These are phyloP conservation scores for Telenomus remus DNA, from an alignment of 1,140 invertebrate genomes.

Conservation along the genomic window DNA sequence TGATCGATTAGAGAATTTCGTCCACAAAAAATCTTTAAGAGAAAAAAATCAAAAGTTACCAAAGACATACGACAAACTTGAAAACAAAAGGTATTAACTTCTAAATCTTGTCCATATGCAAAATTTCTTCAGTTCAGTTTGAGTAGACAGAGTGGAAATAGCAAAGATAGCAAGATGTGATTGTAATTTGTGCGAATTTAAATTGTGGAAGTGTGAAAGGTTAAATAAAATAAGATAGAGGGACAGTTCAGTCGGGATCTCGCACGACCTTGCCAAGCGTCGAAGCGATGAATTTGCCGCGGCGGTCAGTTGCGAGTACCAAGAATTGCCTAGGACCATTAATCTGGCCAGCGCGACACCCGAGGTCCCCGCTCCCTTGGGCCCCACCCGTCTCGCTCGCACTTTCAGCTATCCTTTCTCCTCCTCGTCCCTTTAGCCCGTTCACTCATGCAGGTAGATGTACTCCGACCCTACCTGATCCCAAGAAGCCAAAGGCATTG, in stretches of 20 bases:
- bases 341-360: constrained; percentile 72
- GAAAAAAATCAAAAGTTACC: too few relatives aligned
- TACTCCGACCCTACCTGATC: constrained; percentile 56
- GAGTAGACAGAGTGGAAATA: too few relatives aligned
- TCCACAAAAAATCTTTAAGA: constrained; percentile 8
- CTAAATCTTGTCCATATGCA: too few relatives aligned
- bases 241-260: constrained; percentile 36
- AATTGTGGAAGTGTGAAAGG: constrained; percentile 22
- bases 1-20: constrained; percentile 49
- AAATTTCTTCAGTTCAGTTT: too few relatives aligned
- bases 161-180: too few relatives aligned
- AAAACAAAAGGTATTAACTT: too few relatives aligned
- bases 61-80: too few relatives aligned
- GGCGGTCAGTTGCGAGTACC: constrained; percentile 64
- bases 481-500: constrained; percentile 60
- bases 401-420: constrained; percentile 47
- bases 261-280: constrained; percentile 59
- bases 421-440: constrained; percentile 15
- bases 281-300: constrained; percentile 48
- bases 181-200: constrained; percentile 30
- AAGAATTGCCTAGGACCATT: constrained; percentile 72
- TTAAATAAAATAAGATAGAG: constrained; percentile 38
- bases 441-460: constrained; percentile 58
- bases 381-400: constrained; percentile 55
- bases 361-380: constrained; percentile 45